phyloP scores from a whole-genome alignment of 2,797 vertebrate species.

The Notolepis coatsorum region DNA sequence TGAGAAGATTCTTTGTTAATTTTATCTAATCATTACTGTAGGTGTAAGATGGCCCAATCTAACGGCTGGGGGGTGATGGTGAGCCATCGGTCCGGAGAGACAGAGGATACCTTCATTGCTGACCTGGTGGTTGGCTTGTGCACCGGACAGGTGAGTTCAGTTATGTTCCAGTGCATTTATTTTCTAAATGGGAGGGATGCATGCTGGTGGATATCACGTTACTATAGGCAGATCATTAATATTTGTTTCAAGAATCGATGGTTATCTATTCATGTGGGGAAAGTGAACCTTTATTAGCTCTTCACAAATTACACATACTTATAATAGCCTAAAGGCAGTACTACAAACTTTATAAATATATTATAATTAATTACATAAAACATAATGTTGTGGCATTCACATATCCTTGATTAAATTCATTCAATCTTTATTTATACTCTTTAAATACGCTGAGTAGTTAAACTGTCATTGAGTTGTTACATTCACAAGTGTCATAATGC shows the following conservation, averaged over 20 bases:
- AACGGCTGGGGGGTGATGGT: conserved; percentile 98
- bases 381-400: no score
- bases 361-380: no score
- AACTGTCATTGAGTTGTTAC: no score
- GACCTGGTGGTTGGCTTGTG: conserved; percentile 96
- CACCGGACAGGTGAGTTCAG: conserved; percentile 90
- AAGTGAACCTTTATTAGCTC: neutral
- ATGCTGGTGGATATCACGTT: neutral
- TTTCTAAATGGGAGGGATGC: neutral
- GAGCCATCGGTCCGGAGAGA: conserved; percentile 96
- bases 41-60: conserved; percentile 95
- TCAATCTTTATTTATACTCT: no score
- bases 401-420: no score
- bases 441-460: no score
- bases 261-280: neutral
- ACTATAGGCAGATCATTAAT: neutral
- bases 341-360: no score
- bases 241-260: neutral
- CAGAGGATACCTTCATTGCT: conserved; percentile 97
- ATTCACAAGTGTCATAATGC: no score
- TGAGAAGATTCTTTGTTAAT: neutral
- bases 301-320: neutral
- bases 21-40: conserved; percentile 49
- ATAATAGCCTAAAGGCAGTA: neutral
- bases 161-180: neutral